A percentile compares a stretch with the other conserved stretches of the same genome.
phyloP scores from a whole-genome alignment of 2,888 invertebrate genomes.

The Amblyjoppa proteus region DNA sequence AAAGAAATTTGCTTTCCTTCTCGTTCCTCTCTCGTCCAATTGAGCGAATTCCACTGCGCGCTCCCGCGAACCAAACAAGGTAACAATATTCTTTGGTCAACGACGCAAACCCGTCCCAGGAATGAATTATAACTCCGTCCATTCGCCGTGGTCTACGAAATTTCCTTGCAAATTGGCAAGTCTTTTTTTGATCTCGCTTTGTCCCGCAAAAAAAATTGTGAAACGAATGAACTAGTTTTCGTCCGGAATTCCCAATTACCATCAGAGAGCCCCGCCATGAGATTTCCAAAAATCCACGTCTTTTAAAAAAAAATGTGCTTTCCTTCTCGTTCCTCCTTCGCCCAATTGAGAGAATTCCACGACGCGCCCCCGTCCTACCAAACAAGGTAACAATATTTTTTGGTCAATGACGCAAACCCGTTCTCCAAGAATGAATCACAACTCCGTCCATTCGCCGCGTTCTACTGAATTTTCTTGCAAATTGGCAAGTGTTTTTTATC shows the following conservation, averaged over 20 bases:
- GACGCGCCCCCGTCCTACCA: not conserved
- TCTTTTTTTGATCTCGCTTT: not conserved
- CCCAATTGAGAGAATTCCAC: conserved; percentile 36
- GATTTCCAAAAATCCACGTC: not conserved
- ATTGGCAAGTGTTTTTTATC: not conserved
- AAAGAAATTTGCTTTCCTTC: not conserved
- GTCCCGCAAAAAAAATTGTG: not conserved
- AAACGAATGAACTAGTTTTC: no score
- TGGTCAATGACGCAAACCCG: no score
- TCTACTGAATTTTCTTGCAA: no score
- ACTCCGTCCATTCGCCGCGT: no score
- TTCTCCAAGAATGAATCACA: no score
- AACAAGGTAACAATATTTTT: no score
- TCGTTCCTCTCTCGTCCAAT: not conserved
- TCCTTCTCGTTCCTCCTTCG: not conserved
- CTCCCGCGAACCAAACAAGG: not conserved
- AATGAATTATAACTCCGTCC: no score
- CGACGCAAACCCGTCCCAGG: no score
- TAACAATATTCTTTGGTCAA: no score
- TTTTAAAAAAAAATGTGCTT: not conserved
- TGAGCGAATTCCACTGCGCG: conserved; percentile 17
- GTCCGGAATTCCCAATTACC: not conserved
- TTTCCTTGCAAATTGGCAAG: no score
- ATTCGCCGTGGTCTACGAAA: no score
- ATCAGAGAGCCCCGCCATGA: not conserved